Base-by-base conservation (phyloP, 2,888 invertebrate genomes). In the Hydriomena furcata region DNA sequence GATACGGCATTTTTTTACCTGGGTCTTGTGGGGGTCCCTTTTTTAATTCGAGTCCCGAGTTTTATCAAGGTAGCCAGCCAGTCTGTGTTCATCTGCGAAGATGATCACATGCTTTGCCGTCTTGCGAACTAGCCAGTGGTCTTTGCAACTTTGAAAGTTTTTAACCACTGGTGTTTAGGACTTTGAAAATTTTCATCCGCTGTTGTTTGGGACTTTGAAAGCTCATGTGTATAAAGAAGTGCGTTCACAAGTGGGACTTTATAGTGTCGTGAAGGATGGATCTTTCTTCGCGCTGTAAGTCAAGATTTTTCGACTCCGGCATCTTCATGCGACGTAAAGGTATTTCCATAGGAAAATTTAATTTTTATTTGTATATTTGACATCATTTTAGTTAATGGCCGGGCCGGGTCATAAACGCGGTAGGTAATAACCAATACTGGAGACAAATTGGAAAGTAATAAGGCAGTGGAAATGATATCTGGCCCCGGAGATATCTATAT, bases 401-500 rank as follows among this genome's bases (percentile, higher is more conserved):
- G 68, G 55, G 69, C 68, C 59, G 73, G 71, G 73, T 72, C 71
- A 84, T 87, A 88, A 87, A 88, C 78, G 74, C 63, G 71, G 71
- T 82, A 63, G 71, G 71, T 82, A 82, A 88, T 85, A 89, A 85
- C 87, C 84, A 81, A 88, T 87, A 82, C 71, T 76, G 68, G 76
- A 77, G 85, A 87, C 82, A 89, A 90, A 90, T 90, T 89, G 90
- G 90, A 89, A 89, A 90, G 80, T 89, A 89, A 90, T 89, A 88
- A 86, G 83, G 75, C 88, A 81, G 88, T 88, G 89, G 85, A 86
- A 89, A 90, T 88, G 86, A 89, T 89, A 88, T 88, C 85, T 86
- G 76, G 71, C 77, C 78, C 57, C 75, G 73, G 77, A 78, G 73
- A 79, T 88, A 89, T 89, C 84, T 85, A 53, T 75, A 70, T 86